phyloP scores from a whole-genome alignment of 2,113 vertebrate genomes.

The Mixornis gularis region DNA sequence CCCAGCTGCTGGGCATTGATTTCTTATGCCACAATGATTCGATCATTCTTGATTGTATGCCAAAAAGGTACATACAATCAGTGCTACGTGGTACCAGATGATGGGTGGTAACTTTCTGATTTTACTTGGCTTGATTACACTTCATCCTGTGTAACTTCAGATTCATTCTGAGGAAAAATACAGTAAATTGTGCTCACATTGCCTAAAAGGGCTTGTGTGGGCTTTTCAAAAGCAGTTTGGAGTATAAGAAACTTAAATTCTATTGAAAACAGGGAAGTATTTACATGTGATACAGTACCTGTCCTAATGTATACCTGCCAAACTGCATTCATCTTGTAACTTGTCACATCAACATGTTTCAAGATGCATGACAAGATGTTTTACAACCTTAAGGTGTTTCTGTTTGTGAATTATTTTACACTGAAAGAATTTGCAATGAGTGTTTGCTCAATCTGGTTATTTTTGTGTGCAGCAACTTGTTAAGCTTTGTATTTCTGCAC shows the following conservation, averaged over 20 bases:
- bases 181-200: not conserved
- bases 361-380: constrained; percentile 37
- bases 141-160: not conserved
- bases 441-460: not conserved
- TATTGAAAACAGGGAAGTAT: not conserved
- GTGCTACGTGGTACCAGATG: not conserved
- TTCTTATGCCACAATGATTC: not conserved
- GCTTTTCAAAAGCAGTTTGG: not conserved
- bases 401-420: constrained; percentile 43
- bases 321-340: constrained; percentile 24
- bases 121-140: not conserved
- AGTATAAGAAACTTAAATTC: not conserved
- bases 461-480: not conserved
- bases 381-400: constrained; percentile 39
- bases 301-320: constrained; percentile 22
- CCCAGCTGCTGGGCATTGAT: not conserved
- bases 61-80: not conserved
- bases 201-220: not conserved
- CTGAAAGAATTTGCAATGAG: not conserved
- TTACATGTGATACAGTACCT: not conserved
- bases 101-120: not conserved
- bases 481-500: not conserved
- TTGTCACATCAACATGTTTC: constrained; percentile 25
- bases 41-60: not conserved
- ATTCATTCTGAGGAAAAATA: not conserved